phyloP scores from a whole-genome alignment of 2,113 vertebrate species.

The Rhodinocichla rosea region DNA sequence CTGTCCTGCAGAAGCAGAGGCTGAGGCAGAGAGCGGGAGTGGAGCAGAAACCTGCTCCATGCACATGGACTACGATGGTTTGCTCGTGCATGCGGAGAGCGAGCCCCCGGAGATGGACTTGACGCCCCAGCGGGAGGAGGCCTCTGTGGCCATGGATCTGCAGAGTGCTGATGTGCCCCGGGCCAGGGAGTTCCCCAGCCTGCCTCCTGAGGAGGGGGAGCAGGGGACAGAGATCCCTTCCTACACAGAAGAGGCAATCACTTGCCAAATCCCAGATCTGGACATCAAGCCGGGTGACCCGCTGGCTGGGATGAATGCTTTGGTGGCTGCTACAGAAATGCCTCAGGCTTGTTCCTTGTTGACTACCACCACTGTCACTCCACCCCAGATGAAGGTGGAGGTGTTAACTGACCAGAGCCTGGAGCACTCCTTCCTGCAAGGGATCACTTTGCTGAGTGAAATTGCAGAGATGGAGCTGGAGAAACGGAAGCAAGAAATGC shows the following conservation, averaged over 20 bases:
- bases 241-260: slow-evolving; percentile 41
- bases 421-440: slow-evolving; percentile 84
- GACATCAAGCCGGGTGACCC: slow-evolving; percentile 81
- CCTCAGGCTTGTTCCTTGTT: slow-evolving; percentile 79
- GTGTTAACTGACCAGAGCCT: slow-evolving; percentile 46
- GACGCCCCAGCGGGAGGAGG: slow-evolving; percentile 68
- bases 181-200: slow-evolving; percentile 26
- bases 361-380: neutral
- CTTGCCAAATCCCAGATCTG: slow-evolving; percentile 51
- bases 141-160: slow-evolving; percentile 52
- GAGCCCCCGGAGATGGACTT: slow-evolving; percentile 25
- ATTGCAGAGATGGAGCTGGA: slow-evolving; percentile 89
- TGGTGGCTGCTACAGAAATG: slow-evolving; percentile 88
- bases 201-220: slow-evolving; percentile 17
- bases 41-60: slow-evolving; percentile 52
- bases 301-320: slow-evolving; percentile 89
- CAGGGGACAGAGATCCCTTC: slow-evolving; percentile 36
- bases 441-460: slow-evolving; percentile 92
- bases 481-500: slow-evolving; percentile 71
- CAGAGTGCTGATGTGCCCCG: neutral
- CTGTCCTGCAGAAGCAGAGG: slow-evolving; percentile 58
- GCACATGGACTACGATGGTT: slow-evolving; percentile 51
- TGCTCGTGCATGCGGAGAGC: neutral
- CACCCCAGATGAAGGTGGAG: slow-evolving; percentile 51
- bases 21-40: neutral